Percentiles rank a stretch among this genome's conserved stretches.
Conservation (phyloP, 2,888 invertebrate genomes). For the Smittia sp. region DNA sequence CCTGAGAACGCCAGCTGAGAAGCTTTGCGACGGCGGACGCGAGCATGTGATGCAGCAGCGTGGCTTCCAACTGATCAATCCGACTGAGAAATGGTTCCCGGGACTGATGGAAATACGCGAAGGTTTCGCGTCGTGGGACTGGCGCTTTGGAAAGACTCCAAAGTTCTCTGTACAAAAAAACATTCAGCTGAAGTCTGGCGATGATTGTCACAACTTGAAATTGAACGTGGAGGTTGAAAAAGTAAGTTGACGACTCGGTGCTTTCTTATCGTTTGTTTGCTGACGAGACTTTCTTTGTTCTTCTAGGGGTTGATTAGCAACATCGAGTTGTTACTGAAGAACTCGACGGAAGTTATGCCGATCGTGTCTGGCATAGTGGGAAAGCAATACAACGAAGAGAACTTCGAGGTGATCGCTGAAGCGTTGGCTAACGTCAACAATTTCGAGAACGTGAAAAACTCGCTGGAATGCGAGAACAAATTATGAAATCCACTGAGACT, state of each 20-base stretch:
- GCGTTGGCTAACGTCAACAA: conserved; percentile 45
- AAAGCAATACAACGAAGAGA: conserved; percentile 51
- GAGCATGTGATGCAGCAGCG: conserved; percentile 70
- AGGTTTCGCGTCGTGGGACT: conserved; percentile 77
- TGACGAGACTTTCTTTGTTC: not conserved
- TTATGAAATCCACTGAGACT: conserved; percentile 45
- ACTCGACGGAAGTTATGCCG: conserved; percentile 48
- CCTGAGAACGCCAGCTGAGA: conserved; percentile 31
- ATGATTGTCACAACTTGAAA: conserved; percentile 58
- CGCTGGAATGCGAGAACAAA: conserved; percentile 49
- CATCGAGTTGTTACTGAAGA: conserved; percentile 50
- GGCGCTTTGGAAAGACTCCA: conserved; percentile 86
- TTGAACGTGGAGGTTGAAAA: conserved; percentile 58
- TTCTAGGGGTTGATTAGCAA: conserved; percentile 50
- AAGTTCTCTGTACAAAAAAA: conserved; percentile 66
- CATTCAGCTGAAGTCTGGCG: conserved; percentile 53
- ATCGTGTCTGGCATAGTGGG: conserved; percentile 51
- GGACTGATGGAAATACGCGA: conserved; percentile 69
- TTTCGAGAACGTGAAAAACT: conserved; percentile 51
- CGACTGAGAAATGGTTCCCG: conserved; percentile 84
- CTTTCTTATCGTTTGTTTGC: not conserved
- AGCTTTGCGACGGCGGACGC: conserved; percentile 64
- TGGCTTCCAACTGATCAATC: conserved; percentile 82
- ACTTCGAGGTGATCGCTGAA: conserved; percentile 50
- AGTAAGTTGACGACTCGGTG: conserved; percentile 46